Percentiles rank a stretch among this genome's conserved stretches.
Conservation (phyloP, 2,888 invertebrate species). For the Xylocampa areola region DNA sequence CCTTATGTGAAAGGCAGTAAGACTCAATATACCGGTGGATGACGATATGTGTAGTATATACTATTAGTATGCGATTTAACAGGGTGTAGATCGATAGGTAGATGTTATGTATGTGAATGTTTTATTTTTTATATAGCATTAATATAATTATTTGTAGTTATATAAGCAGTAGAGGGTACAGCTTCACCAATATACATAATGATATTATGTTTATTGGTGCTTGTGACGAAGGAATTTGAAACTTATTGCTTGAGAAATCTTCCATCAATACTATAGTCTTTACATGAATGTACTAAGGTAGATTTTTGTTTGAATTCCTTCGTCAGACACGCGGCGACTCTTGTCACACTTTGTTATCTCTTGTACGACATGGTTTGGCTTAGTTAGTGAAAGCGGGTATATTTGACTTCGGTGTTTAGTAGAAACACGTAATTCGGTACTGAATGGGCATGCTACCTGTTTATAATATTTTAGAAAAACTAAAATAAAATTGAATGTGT, state of each 20-base stretch:
- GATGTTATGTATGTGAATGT: slow-evolving; percentile 88
- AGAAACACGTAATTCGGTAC: not conserved
- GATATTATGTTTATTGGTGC: slow-evolving; percentile 55
- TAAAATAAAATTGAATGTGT: not conserved
- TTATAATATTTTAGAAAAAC: not conserved
- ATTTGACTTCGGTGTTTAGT: slow-evolving; percentile 11
- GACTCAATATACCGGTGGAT: slow-evolving; percentile 61
- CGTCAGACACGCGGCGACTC: slow-evolving; percentile 66
- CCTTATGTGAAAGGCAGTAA: slow-evolving; percentile 54
- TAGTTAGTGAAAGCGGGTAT: slow-evolving; percentile 29
- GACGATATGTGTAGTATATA: slow-evolving; percentile 54
- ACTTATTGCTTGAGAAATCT: not conserved
- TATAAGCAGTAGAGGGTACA: slow-evolving; percentile 75
- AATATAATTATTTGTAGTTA: slow-evolving; percentile 68
- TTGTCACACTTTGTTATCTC: slow-evolving; percentile 69
- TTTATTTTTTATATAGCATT: slow-evolving; percentile 65
- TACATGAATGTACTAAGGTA: slow-evolving; percentile 5
- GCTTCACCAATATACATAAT: slow-evolving; percentile 69
- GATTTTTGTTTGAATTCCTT: slow-evolving; percentile 58
- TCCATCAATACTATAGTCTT: not conserved
- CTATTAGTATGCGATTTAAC: slow-evolving; percentile 58
- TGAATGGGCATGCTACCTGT: slow-evolving; percentile 15
- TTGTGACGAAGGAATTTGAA: slow-evolving; percentile 68
- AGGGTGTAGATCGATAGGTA: slow-evolving; percentile 83
- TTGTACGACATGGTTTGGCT: slow-evolving; percentile 37